A percentile compares a stretch with the other conserved stretches of the same genome.
phyloP scores from a whole-genome alignment of 2,797 vertebrate genomes.

The Clarias fuscus region DNA sequence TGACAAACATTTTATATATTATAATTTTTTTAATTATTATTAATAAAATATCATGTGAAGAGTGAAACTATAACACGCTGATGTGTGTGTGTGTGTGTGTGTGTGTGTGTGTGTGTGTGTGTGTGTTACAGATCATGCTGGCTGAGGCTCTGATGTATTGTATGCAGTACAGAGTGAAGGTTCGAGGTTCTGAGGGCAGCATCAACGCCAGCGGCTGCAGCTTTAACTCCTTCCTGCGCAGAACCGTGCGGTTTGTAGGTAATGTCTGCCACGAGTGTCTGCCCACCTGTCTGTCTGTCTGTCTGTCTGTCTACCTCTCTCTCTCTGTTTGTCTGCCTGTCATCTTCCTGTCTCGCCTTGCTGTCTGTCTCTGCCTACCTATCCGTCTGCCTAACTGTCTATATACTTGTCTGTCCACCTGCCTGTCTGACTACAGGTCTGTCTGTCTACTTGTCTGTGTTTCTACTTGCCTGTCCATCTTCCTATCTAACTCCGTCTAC shows the following conservation, averaged over 20 bases:
- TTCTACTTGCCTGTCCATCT: too few species aligned
- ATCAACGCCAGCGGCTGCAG: slow-evolving; percentile 92
- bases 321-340: not conserved
- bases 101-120: slow-evolving; percentile 32
- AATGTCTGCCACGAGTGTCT: slow-evolving; percentile 28
- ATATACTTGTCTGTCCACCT: too few species aligned
- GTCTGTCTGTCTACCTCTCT: not conserved
- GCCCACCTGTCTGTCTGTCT: not conserved
- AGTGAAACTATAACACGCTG: not conserved
- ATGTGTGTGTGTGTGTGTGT: slow-evolving; percentile 25
- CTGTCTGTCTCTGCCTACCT: too few species aligned
- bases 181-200: slow-evolving; percentile 82
- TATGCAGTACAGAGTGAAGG: slow-evolving; percentile 86
- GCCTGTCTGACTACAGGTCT: too few species aligned
- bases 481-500: too few species aligned
- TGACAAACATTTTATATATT: not conserved
- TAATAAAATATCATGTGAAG: not conserved
- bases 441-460: not conserved
- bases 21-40: not conserved
- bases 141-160: slow-evolving; percentile 92
- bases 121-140: slow-evolving; percentile 85
- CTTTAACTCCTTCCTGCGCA: slow-evolving; percentile 94
- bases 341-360: too few species aligned
- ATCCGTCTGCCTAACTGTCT: too few species aligned
- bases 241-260: slow-evolving; percentile 95